Evolutionary conservation across 2,797 vertebrate species (phyloP).

Genomic region (Brachymystax lenok): DNA sequence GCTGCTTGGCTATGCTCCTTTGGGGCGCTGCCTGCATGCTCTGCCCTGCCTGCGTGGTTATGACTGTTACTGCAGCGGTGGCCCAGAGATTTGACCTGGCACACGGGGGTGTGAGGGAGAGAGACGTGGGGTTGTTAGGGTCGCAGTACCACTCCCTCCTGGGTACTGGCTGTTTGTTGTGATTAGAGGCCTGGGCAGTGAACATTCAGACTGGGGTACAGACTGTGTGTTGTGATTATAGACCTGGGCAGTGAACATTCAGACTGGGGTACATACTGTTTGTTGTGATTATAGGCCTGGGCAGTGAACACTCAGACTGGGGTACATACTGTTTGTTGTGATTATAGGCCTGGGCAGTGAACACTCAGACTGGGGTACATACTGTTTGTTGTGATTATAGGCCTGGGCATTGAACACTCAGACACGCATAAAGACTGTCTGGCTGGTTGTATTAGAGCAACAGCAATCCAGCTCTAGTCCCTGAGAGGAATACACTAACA

Average conservation of each 20-base stretch:
- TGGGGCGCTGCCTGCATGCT: neutral
- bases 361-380: conserved; percentile 26
- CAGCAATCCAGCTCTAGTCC: conserved; percentile 39
- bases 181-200: conserved; percentile 4
- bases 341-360: conserved; percentile 6
- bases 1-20: conserved; percentile 8
- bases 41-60: neutral
- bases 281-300: conserved; percentile 9
- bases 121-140: conserved; percentile 37
- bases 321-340: conserved; percentile 26
- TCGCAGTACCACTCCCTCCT: conserved; percentile 22
- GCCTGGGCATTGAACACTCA: conserved; percentile 1
- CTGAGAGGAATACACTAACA: conserved; percentile 33
- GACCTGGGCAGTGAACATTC: neutral
- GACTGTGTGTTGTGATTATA: conserved; percentile 19
- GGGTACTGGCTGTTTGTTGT: conserved; percentile 31
- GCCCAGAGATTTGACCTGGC: neutral
- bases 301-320: conserved; percentile 23
- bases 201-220: conserved; percentile 26
- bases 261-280: conserved; percentile 31
- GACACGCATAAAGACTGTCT: conserved; percentile 29
- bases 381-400: conserved; percentile 12
- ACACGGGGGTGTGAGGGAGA: conserved; percentile 17
- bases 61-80: conserved; percentile 8
- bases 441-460: conserved; percentile 23